phyloP scores from a whole-genome alignment of 1,140 invertebrate genomes.

The Drosophila asahinai region DNA sequence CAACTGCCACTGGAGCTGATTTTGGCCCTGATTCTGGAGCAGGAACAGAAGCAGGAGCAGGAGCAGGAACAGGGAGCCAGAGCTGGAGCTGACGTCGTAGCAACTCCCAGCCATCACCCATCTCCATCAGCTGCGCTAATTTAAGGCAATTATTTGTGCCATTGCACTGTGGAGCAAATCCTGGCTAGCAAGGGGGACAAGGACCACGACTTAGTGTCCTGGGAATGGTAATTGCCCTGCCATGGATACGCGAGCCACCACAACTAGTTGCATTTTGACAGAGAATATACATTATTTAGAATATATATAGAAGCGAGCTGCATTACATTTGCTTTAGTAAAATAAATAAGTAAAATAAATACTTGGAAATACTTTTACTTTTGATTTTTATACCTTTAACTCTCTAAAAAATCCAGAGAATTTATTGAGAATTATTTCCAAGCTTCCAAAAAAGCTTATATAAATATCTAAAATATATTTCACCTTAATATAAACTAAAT shows the following conservation, averaged over 20 bases:
- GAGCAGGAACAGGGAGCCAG: neutral
- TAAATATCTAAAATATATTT: neutral
- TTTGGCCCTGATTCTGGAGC: slow-evolving; percentile 5
- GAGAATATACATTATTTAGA: too few relatives aligned
- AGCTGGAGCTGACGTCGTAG: neutral
- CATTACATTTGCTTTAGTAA: too few relatives aligned
- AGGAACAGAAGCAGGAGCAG: neutral
- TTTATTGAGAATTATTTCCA: too few relatives aligned
- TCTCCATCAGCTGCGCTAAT: slow-evolving; percentile 61
- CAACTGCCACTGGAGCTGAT: slow-evolving; percentile 53
- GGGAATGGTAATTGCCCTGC: slow-evolving; percentile 18
- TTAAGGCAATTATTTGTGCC: slow-evolving; percentile 81
- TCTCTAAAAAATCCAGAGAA: too few relatives aligned
- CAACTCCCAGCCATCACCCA: slow-evolving; percentile 12
- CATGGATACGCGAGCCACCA: slow-evolving; percentile 1
- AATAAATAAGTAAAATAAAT: too few relatives aligned
- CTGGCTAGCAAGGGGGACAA: neutral
- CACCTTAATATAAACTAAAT: neutral
- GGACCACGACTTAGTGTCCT: slow-evolving; percentile 10
- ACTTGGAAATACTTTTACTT: too few relatives aligned
- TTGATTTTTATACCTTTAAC: too few relatives aligned
- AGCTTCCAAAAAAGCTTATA: neutral
- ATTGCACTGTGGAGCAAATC: slow-evolving; percentile 46
- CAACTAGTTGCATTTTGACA: slow-evolving; percentile 17
- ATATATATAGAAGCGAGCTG: too few relatives aligned